Evolutionary conservation across 2,797 vertebrate genomes (phyloP), one percentile per base, ranked within the genome.

Genomic region (Argya squamiceps): DNA sequence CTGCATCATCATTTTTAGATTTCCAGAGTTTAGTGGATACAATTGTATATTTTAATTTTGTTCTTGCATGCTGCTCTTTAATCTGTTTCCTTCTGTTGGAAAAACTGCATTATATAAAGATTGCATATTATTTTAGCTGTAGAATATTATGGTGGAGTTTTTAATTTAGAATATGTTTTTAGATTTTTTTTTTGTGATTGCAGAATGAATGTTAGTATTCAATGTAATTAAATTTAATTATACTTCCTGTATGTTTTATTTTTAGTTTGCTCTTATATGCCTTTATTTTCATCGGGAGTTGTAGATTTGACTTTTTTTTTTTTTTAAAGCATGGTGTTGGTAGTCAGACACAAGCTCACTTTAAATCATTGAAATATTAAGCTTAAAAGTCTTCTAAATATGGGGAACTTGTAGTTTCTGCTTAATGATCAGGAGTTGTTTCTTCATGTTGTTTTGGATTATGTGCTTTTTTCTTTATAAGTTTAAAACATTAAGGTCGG

Each of bases 201-300:
- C 90, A 86, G 56, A 68, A 65, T 65, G 71, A 88, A 58, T 81
- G 86, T 89, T 95, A 94, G 52, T 91, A 75, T 90, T 94, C 84
- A 84, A 15, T 96, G 56, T 95, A 96, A 97, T 97, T 96, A 95
- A 97, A 96, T 82, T 27, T 97, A 98, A 96, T 97, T 97, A 59
- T 47, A 94, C 96, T 97, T 97, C 91, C 87, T 93, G 36, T 95
- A 47, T 91, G 62, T 95, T 93, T 97, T 97, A 88, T 96, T 97
- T 97, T 97, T 96, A 96, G 77, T 92, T 91, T 94, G 39, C 82
- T 94, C 80, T 91, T 86, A 19, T 86, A 89, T 86, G 70, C 69
- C 74, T 92, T 93, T 96, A 70, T 94, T 94, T 88, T 95, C 89
- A 84, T 71, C 3, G 8, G 55, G 73, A 94, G n/a, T 59, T 94